phyloP scores from a whole-genome alignment of 2,113 vertebrate genomes.

The Tetrax tetrax region DNA sequence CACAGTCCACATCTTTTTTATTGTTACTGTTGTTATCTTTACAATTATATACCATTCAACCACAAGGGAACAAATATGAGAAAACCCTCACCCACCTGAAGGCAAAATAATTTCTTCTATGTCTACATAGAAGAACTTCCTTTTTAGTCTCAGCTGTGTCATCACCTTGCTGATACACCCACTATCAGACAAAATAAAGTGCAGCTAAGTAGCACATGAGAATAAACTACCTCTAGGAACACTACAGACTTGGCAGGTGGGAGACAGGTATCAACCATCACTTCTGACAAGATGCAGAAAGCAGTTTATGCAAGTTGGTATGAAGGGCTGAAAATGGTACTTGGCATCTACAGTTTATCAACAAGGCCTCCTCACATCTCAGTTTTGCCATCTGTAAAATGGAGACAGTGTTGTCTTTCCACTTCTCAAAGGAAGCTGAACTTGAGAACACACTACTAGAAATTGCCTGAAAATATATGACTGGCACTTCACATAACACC shows the following conservation, averaged over 20 bases:
- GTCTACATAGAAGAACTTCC: not conserved
- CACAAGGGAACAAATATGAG: not conserved
- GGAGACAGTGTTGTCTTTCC: not conserved
- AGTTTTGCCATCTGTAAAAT: not conserved
- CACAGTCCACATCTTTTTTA: not conserved
- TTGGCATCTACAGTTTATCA: not conserved
- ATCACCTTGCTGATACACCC: not conserved
- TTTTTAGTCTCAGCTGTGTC: not conserved
- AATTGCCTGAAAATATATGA: not conserved
- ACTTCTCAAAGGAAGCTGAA: not conserved
- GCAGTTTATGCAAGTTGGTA: not conserved
- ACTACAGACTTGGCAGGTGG: not conserved
- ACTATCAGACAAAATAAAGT: not conserved
- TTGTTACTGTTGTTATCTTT: not conserved
- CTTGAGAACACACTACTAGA: not conserved
- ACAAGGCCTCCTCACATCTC: not conserved
- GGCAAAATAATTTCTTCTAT: not conserved
- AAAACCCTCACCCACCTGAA: not conserved
- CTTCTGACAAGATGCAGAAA: not conserved
- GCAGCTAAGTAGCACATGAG: not conserved
- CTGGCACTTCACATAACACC: not conserved
- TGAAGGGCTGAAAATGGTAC: not conserved
- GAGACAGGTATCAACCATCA: not conserved
- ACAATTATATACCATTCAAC: not conserved
- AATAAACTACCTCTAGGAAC: not conserved